Percentiles rank a stretch among this genome's conserved stretches.
Conservation (phyloP, 2,113 vertebrate genomes). For the human region GRCh38 chr15:98809501-98810000, state of each 20-base stretch:
- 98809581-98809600: constrained; percentile 56
- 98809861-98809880: neutral
- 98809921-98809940: neutral
- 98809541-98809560: neutral
- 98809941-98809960: neutral
- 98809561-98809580: constrained; percentile 35
- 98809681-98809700: neutral
- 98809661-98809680: constrained; percentile 18
- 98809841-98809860: accelerated
- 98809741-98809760: accelerated
- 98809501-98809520: neutral
- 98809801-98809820: accelerated
- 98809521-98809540: neutral
- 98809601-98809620: constrained; percentile 9
- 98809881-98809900: accelerated
- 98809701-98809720: neutral
- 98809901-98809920: neutral
- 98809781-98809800: neutral
- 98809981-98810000: neutral
- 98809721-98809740: neutral
- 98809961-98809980: neutral
- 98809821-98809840: neutral
- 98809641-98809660: neutral
- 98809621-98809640: neutral
- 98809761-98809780: neutral